Percentiles rank a stretch among this genome's conserved stretches.
Conservation (phyloP, 2,797 vertebrate genomes). For the Anguilla anguilla region DNA sequence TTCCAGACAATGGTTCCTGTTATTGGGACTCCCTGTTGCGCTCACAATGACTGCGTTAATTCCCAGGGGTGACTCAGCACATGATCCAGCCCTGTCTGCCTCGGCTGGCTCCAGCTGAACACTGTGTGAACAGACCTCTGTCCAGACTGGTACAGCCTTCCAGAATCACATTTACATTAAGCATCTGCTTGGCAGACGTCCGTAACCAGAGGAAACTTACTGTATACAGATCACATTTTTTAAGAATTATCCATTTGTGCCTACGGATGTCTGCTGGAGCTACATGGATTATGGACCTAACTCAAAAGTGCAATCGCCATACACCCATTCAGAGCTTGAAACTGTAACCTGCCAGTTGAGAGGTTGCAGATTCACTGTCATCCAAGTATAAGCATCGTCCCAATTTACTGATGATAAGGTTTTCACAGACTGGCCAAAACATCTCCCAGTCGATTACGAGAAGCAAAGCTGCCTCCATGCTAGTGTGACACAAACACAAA, state of each 20-base stretch:
- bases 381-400: not conserved
- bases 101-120: not conserved
- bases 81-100: conserved; percentile 40
- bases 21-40: conserved; percentile 12
- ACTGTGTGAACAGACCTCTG: not conserved
- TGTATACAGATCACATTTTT: not conserved
- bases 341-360: not conserved
- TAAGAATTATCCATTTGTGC: not conserved
- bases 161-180: conserved; percentile 15
- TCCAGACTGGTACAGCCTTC: conserved; percentile 38
- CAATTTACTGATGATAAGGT: not conserved
- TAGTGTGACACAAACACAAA: not conserved
- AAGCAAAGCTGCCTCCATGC: not conserved
- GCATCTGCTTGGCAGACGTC: not conserved
- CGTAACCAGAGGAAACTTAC: not conserved
- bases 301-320: not conserved
- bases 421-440: not conserved
- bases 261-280: not conserved
- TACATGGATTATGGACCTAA: not conserved
- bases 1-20: conserved; percentile 34
- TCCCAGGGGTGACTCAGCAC: conserved; percentile 35
- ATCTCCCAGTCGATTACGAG: not conserved
- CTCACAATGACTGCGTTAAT: conserved; percentile 45
- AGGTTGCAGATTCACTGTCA: not conserved
- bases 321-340: not conserved